Evolutionary conservation across 2,888 invertebrate genomes (phyloP).

Genomic region (Drosophila nr. perissopoda): DNA sequence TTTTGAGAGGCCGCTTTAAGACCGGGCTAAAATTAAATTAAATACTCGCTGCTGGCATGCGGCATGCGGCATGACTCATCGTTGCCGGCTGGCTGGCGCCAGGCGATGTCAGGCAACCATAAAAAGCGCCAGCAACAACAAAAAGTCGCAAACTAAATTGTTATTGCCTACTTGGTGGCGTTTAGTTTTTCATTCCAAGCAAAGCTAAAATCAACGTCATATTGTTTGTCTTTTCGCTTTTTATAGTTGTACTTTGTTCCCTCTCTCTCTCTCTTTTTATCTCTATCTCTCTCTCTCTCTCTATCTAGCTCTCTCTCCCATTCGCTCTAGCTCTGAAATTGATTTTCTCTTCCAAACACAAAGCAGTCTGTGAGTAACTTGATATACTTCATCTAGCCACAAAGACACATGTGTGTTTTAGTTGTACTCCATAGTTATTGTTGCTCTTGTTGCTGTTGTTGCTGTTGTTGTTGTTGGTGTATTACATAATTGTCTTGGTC

Average conservation of each 20-base stretch:
- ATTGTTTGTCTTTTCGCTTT: conserved; percentile 58
- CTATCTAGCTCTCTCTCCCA: background rate
- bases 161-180: conserved; percentile 72
- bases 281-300: background rate
- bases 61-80: conserved; percentile 65
- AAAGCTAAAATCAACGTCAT: conserved; percentile 59
- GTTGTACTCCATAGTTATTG: conserved; percentile 14
- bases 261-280: background rate
- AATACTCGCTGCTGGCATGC: conserved; percentile 29
- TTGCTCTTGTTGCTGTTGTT: background rate
- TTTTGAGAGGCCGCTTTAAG: conserved; percentile 26
- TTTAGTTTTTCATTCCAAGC: conserved; percentile 47
- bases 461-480: conserved; percentile 5
- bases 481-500: conserved; percentile 58
- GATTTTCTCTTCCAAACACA: conserved; percentile 45
- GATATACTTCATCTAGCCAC: conserved; percentile 27
- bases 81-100: conserved; percentile 71
- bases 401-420: conserved; percentile 27
- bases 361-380: conserved; percentile 12
- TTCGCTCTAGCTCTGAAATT: conserved; percentile 30
- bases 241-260: conserved; percentile 25
- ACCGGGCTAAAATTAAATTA: conserved; percentile 59
- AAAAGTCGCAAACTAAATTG: conserved; percentile 51
- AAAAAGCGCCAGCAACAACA: conserved; percentile 49
- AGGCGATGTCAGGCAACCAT: conserved; percentile 54